These are phyloP conservation scores for Megalops cyprinoides DNA, from an alignment of 2,797 vertebrate species.

Conservation along the genomic window DNA sequence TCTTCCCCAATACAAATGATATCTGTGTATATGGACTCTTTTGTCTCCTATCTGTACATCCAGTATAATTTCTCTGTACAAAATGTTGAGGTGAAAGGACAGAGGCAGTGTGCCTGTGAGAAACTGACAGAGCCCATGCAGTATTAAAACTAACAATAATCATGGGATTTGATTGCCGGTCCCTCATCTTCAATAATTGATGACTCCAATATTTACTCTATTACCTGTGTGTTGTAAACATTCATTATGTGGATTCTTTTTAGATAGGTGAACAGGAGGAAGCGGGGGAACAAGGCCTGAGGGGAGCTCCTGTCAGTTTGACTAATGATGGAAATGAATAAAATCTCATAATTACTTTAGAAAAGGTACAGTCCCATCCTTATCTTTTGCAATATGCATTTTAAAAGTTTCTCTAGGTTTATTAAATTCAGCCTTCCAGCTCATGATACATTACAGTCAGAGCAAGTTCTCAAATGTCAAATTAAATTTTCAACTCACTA, in stretches of 20 bases:
- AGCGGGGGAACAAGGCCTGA: constrained; percentile 78
- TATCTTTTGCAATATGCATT: constrained; percentile 83
- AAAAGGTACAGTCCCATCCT: constrained; percentile 80
- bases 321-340: constrained; percentile 88
- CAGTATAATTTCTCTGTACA: constrained; percentile 52
- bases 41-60: constrained; percentile 50
- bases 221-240: constrained; percentile 93
- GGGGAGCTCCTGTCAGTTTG: constrained; percentile 82
- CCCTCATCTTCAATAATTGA: constrained; percentile 89
- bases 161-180: constrained; percentile 85
- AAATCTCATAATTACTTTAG: constrained; percentile 86
- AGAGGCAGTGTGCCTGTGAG: constrained; percentile 56
- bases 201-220: constrained; percentile 91
- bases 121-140: constrained; percentile 66
- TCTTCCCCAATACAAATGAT: constrained; percentile 60
- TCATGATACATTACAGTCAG: constrained; percentile 76
- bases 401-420: constrained; percentile 78
- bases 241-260: constrained; percentile 80
- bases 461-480: constrained; percentile 83
- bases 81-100: constrained; percentile 60
- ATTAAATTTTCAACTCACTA: constrained; percentile 78
- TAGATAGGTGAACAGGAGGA: constrained; percentile 81
- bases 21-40: constrained; percentile 53
- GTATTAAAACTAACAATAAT: constrained; percentile 81
- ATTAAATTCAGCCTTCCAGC: constrained; percentile 75